A percentile compares a stretch with the other conserved stretches of the same genome.
phyloP scores from a whole-genome alignment of 2,113 vertebrate genomes.

The Microtus oregoni region DNA sequence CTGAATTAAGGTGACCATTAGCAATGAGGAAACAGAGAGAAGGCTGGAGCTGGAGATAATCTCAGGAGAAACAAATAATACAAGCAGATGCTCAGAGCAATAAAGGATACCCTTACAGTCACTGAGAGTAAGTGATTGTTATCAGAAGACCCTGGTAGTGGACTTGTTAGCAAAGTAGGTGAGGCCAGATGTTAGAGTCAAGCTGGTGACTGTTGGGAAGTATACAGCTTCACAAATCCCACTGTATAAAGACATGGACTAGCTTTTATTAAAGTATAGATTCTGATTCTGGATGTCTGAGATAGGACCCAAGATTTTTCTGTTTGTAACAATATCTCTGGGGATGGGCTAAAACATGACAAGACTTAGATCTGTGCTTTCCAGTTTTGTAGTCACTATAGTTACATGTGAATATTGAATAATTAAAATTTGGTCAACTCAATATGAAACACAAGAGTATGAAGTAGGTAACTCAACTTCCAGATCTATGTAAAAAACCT shows the following conservation, averaged over 20 bases:
- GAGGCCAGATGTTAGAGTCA: neutral
- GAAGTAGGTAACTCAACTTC: neutral
- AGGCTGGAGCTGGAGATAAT: neutral
- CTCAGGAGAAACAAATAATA: neutral
- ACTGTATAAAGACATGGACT: neutral
- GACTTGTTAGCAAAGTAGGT: neutral
- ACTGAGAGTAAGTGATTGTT: neutral
- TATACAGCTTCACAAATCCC: neutral
- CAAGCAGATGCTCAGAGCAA: neutral
- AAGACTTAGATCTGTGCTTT: neutral
- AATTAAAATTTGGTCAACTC: neutral
- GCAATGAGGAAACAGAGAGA: rapidly evolving
- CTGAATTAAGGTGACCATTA: neutral
- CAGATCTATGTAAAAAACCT: neutral
- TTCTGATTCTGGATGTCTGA: no score
- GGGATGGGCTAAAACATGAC: neutral
- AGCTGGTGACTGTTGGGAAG: neutral
- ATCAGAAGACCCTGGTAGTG: neutral
- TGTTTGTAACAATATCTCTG: neutral
- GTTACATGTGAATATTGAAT: neutral
- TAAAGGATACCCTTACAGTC: neutral
- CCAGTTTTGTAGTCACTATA: no score
- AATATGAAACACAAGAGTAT: neutral
- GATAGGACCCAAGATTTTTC: neutral
- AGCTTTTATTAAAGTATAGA: neutral